Percentiles rank a stretch among this genome's conserved stretches.
Conservation (phyloP, 2,113 vertebrate genomes). For the Miniopterus natalensis region DNA sequence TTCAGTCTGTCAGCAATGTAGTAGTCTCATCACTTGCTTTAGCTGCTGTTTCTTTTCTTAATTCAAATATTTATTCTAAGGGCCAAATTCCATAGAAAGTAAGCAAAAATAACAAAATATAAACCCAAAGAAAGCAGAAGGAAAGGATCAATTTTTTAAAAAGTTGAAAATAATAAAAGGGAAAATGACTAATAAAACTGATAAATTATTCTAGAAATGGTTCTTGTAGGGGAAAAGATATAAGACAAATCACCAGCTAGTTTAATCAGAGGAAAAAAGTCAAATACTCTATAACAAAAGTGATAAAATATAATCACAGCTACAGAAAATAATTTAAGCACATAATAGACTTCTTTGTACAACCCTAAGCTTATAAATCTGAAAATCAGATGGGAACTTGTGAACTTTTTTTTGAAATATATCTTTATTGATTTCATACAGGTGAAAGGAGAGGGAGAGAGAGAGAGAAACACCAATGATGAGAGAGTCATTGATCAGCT, state of each 20-base stretch:
- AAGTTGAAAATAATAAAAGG: constrained; percentile 26
- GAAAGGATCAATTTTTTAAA: constrained; percentile 2
- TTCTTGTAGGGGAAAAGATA: not conserved
- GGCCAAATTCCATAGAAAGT: not conserved
- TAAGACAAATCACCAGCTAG: constrained; percentile 19
- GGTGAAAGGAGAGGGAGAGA: too few relatives aligned
- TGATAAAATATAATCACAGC: not conserved
- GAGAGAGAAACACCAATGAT: too few relatives aligned
- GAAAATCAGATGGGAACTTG: not conserved
- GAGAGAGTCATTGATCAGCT: too few relatives aligned
- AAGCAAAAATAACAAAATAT: not conserved
- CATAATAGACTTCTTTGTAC: not conserved
- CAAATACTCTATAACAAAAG: constrained; percentile 32
- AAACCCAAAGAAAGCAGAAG: not conserved
- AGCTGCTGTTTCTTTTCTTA: not conserved
- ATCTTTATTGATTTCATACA: too few relatives aligned
- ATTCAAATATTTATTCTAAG: not conserved
- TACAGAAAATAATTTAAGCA: constrained; percentile 21
- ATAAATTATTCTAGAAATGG: constrained; percentile 12
- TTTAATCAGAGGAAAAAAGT: not conserved
- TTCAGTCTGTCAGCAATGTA: not conserved
- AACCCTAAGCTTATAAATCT: not conserved
- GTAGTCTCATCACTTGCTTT: not conserved
- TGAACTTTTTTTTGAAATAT: not conserved
- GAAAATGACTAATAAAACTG: not conserved